Base-by-base conservation (phyloP, 2,113 vertebrate genomes). In the Pteruthius melanotis region DNA sequence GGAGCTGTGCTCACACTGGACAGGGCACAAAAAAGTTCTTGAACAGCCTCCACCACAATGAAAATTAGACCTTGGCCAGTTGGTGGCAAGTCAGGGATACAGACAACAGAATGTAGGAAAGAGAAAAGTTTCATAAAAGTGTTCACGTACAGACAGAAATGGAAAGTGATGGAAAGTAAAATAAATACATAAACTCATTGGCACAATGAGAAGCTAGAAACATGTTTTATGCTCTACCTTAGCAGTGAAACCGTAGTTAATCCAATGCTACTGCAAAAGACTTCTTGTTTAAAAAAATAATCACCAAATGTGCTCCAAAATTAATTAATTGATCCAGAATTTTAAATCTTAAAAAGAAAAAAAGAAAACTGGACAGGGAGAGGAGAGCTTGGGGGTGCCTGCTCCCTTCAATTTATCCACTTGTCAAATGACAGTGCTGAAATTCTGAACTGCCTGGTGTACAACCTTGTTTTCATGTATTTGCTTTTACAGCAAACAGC, bases 11-110 rank as follows among this genome's bases (percentile, higher is more conserved):
- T 15, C 42, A 27, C 40, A 7, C 37, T 17, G 11, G 14, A 5
- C 5, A 23, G 31, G 40, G 6, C 31, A 31, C 1, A 0, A n/a
- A 0, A n/a, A 1, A 0, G 16, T 3, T 37, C 70, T 20, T n/a
- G 12, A 37, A 28, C 7, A 1, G 57, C 9, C 11, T 60, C 28
- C 45, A 56, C 6, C 39, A 53, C 0, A 0, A 52, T 5, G 57
- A 31, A 59, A 68, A 52, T 21, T 4, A 42, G 33, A 70, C 39
- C 65, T 60, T 0, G 1, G 53, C 53, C 14, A 2, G 45, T 1
- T 65, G 50, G 64, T 70, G 50, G 39, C 68, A 91, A 37, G 9
- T 7, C 15, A 5, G 20, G 15, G 27, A 24, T 61, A 50, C 0
- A 1, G 76, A 80, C 6, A 27, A 39, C 1, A 13, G 57, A 42